These are phyloP conservation scores for Percina caprodes DNA, from an alignment of 2,113 vertebrate species.

Conservation along the genomic window DNA sequence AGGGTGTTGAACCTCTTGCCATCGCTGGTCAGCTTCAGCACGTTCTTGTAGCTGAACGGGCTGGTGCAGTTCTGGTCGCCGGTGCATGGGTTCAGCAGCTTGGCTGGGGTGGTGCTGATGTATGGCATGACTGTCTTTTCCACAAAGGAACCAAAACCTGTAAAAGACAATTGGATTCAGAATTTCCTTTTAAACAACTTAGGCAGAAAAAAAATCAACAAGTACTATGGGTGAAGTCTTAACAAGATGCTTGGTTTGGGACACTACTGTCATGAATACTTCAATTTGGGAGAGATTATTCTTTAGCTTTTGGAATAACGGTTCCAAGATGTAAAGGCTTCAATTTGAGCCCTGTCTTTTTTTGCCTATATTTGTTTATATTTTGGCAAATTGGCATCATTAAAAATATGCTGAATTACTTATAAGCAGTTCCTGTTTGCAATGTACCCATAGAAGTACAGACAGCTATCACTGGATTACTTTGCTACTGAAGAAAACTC, in stretches of 20 bases:
- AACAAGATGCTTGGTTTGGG: not conserved
- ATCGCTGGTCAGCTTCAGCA: constrained; percentile 91
- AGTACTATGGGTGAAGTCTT: not conserved
- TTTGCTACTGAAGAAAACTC: not conserved
- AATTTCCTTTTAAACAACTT: not conserved
- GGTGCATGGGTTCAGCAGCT: constrained; percentile 95
- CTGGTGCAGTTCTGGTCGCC: constrained; percentile 96
- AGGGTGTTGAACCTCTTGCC: constrained; percentile 91
- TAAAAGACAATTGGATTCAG: not conserved
- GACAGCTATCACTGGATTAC: not conserved
- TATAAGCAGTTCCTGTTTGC: not conserved
- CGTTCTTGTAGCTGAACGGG: constrained; percentile 98
- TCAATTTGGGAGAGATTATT: too few species aligned
- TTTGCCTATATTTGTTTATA: not conserved
- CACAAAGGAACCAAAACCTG: constrained; percentile 98
- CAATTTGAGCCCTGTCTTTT: too few species aligned
- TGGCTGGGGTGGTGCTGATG: constrained; percentile 97
- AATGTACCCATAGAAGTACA: too few species aligned
- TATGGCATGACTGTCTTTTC: constrained; percentile 99
- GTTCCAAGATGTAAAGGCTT: too few species aligned
- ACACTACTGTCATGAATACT: too few species aligned
- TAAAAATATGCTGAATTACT: not conserved
- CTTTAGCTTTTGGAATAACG: too few species aligned
- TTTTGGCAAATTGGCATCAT: not conserved
- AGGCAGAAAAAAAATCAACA: too few species aligned